phyloP scores from a whole-genome alignment of 1,140 invertebrate genomes.

The Pteromalus puparum region DNA sequence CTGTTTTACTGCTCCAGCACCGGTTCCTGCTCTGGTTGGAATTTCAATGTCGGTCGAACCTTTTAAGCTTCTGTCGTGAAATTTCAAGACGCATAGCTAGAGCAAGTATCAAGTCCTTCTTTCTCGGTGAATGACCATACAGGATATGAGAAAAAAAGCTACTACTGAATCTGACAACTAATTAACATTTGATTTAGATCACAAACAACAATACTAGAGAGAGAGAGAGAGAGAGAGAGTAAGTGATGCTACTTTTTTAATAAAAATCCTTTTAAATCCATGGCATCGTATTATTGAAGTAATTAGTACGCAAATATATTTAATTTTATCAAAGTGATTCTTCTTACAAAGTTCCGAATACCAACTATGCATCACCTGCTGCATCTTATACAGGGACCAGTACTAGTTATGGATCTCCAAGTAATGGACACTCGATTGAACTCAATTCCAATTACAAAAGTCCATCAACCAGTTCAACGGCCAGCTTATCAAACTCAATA shows the following conservation, averaged over 20 bases:
- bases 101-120: not conserved
- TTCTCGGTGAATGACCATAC: not conserved
- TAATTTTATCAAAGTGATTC: constrained; percentile 26
- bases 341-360: not conserved
- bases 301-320: too few relatives aligned
- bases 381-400: not conserved
- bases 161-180: not conserved
- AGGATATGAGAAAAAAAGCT: not conserved
- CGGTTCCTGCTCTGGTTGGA: not conserved
- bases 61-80: constrained; percentile 31
- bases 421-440: not conserved
- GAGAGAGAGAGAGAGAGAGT: too few relatives aligned
- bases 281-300: too few relatives aligned
- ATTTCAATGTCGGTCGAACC: not conserved
- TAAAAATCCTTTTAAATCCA: too few relatives aligned
- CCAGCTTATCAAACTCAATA: constrained; percentile 44
- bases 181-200: not conserved
- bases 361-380: constrained; percentile 48
- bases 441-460: constrained; percentile 24
- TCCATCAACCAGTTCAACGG: not conserved
- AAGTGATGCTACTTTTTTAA: too few relatives aligned
- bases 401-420: constrained; percentile 16
- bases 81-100: not conserved
- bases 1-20: constrained; percentile 30
- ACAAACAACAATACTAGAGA: not conserved